Base-by-base conservation (phyloP, 2,888 invertebrate genomes). In the Brachyopa scutellaris region DNA sequence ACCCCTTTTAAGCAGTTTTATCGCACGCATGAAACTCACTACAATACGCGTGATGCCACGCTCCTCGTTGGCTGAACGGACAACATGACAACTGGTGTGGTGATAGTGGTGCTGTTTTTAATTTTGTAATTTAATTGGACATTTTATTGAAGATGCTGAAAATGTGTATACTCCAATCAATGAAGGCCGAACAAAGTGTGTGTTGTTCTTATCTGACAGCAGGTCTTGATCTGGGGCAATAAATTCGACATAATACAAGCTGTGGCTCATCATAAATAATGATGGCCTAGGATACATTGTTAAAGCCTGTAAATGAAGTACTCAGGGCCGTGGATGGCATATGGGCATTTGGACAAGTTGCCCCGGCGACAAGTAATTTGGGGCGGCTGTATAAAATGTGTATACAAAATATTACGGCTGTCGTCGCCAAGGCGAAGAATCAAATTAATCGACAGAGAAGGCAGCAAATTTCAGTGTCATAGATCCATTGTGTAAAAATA, bases 21-120 rank as follows among this genome's bases (percentile, higher is more conserved):
- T 77, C 64, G 67, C 76, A 76, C 33, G 42, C 76, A 80, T 80
- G 76, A 80, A 80, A 80, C 76, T 51, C 29, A 76, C 76, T 80
- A 76, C 69, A 80, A 69, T 80, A 80, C 80, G 76, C 79, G 29
- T 42, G 53, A 45, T 47, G 61, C 26, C 26, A 26, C 6, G 6
- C 26, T 26, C 4, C 26, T 26, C 4, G 26, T 3, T 26, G 6
- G 26, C 3, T 6, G 29, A 1, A 17, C 1, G 11, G 40, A 1
- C 8, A 2, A 36, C 8, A 11, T 15, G 3, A 6, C 4, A n/a
- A 2, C 2, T 23, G 19, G 11, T 42, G 31, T 36, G 53, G 26
- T 13, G 67, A 40, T 47, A 15, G 38, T 38, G 53, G 31, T 51
- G 49, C 31, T 57, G 51, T 57, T 64, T 69, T 80, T 70, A 76